These are phyloP conservation scores for Pseudochirops cupreus DNA, from an alignment of 2,797 vertebrate genomes.

Conservation along the genomic window DNA sequence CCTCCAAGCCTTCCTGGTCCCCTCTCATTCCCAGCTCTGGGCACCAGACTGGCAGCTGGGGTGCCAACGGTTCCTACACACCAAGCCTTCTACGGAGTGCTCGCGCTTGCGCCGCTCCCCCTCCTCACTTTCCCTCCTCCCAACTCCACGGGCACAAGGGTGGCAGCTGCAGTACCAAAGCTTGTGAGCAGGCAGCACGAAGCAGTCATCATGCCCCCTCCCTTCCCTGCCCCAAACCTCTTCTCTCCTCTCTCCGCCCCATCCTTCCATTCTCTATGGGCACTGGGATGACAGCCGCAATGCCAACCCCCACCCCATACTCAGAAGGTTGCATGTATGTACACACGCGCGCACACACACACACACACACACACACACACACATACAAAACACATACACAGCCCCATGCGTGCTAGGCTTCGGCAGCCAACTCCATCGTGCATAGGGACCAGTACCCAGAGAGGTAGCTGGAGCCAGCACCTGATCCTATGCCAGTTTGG, in stretches of 20 bases:
- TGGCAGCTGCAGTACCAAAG: conserved; percentile 77
- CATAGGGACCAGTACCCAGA: conserved; percentile 76
- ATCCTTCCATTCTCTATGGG: conserved; percentile 71
- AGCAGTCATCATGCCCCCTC: conserved; percentile 65
- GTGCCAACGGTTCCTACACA: conserved; percentile 66
- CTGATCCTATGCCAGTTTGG: conserved; percentile 80
- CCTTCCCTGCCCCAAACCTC: conserved; percentile 67
- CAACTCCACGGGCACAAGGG: conserved; percentile 69
- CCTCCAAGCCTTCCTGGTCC: conserved; percentile 47
- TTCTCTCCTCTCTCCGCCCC: conserved; percentile 56
- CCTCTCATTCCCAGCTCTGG: conserved; percentile 38
- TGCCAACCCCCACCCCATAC: conserved; percentile 78
- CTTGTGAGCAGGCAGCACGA: conserved; percentile 65
- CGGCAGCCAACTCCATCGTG: conserved; percentile 78
- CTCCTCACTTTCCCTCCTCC: conserved; percentile 61
- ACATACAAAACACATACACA: conserved; percentile 63
- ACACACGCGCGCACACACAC: conserved; percentile 37
- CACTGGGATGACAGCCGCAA: conserved; percentile 70
- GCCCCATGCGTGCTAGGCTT: conserved; percentile 79
- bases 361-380: conserved; percentile 57
- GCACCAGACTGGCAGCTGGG: conserved; percentile 60
- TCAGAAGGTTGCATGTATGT: conserved; percentile 74
- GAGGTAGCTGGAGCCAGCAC: conserved; percentile 77
- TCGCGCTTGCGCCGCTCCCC: conserved; percentile 47
- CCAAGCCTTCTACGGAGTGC: conserved; percentile 56